A percentile compares a stretch with the other conserved stretches of the same genome.
Evolutionary conservation across 2,888 invertebrate genomes (phyloP).

Genomic region (Deladenus siricidicola): DNA sequence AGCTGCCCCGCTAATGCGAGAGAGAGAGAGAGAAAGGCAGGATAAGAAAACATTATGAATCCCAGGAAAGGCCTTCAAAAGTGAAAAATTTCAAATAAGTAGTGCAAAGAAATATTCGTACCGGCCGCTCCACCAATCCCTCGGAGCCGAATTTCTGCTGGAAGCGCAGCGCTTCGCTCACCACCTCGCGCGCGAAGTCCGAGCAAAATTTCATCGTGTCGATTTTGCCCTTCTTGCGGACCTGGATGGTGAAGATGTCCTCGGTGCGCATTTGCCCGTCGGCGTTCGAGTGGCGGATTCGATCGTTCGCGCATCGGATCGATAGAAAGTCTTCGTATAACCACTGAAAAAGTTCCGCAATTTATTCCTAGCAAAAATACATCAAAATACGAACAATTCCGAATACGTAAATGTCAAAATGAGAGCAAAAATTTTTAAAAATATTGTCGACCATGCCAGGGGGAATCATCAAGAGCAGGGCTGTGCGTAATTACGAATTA

Average conservation of each 20-base stretch:
- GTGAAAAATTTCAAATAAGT: too few species aligned
- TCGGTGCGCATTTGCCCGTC: conserved; percentile 5
- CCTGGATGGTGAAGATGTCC: conserved; percentile 63
- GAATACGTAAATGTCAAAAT: too few species aligned
- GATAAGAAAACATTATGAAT: too few species aligned
- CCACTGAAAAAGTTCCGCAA: conserved; percentile 58
- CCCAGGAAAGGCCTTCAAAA: too few species aligned
- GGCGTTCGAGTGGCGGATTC: conserved; percentile 12
- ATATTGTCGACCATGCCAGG: too few species aligned
- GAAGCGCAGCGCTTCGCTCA: conserved; percentile 69
- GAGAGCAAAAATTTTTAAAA: neutral
- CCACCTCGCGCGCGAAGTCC: conserved; percentile 80
- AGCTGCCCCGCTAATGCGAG: too few species aligned
- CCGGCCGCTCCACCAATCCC: conserved; percentile 12
- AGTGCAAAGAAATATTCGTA: conserved; percentile 10
- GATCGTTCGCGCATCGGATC: conserved; percentile 23
- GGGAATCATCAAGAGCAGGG: too few species aligned
- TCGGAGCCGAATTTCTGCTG: conserved; percentile 37
- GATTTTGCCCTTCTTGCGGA: conserved; percentile 76
- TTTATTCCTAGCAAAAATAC: too few species aligned
- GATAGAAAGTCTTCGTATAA: conserved; percentile 58
- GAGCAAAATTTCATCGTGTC: conserved; percentile 93
- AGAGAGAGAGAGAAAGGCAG: too few species aligned
- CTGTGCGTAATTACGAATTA: too few species aligned
- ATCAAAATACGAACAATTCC: too few species aligned